Evolutionary conservation across 1,140 invertebrate species (phyloP), one percentile per base, ranked within the genome.

Genomic region (Hyposmocoma kahamanoa): DNA sequence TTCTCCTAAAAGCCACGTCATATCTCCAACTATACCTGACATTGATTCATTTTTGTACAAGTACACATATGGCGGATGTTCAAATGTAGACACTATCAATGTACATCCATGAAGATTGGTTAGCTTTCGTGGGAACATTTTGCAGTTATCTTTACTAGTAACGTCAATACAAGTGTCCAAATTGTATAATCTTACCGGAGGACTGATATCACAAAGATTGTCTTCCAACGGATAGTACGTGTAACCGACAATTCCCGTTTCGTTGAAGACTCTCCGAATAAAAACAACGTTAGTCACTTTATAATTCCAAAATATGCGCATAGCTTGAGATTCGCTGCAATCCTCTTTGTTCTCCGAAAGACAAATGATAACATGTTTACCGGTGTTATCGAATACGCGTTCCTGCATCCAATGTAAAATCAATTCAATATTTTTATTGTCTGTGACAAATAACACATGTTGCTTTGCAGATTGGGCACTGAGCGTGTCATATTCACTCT

Each of bases 381-480:
- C 48, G n/a, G 48, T 44, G 19, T 50, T 50, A 26, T 50, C 42
- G 9, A 34, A 50, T 39, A 38, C 2, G 11, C 13, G 15, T 2
- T 22, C 6, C 13, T 15, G 19, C 21, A 50, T 36, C 41, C 41
- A 50, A 18, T 34, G 10, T 1, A 50, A 30, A 10, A 24, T 43
- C 4, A 18, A 3, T n/a, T 13, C 20, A 4, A 44, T 18, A 2
- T 43, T 17, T 5, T 20, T 13, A 9, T 36, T 22, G 22, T 70
- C 59, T 11, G 22, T 38, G 21, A 59, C 62, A 41, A 83, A 74
- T 38, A 83, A 8, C 13, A 83, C 62, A 38, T 57, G 70, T 42
- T 82, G 78, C 22, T 41, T 50, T 5, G 58, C 67, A 9, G 41
- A 47, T 24, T 53, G 52, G 13, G 56, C 47, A 46, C 52, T 56